phyloP scores from a whole-genome alignment of 53 echinoderm and acorn worm genomes.

The Apostichopus leukothele region DNA sequence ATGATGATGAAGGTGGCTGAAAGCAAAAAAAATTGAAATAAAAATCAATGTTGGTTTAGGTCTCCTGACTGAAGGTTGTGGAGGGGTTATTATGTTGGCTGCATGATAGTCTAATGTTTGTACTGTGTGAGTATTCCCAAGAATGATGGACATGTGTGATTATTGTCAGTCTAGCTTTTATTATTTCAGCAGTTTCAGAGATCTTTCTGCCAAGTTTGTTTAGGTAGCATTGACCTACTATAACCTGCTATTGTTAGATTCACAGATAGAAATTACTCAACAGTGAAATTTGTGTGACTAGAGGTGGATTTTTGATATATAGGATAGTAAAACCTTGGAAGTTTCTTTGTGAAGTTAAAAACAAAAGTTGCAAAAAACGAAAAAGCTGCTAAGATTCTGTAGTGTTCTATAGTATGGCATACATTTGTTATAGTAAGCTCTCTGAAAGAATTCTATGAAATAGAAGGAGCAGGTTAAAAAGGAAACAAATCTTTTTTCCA shows the following conservation, averaged over 20 bases:
- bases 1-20: background rate
- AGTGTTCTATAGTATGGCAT: too few relatives aligned
- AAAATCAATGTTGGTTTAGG: background rate
- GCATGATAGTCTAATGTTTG: too few relatives aligned
- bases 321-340: background rate
- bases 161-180: background rate
- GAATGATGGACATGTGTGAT: background rate
- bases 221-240: background rate
- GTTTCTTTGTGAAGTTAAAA: background rate
- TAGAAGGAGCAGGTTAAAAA: too few relatives aligned
- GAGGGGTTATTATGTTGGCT: too few relatives aligned
- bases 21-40: background rate
- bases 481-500: too few relatives aligned
- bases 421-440: too few relatives aligned
- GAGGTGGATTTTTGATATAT: background rate
- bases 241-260: background rate
- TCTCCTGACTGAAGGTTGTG: background rate
- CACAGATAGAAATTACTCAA: background rate
- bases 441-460: too few relatives aligned
- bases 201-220: background rate
- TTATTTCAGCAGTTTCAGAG: background rate
- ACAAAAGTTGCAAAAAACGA: too few relatives aligned
- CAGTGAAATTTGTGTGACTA: background rate
- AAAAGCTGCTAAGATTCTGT: too few relatives aligned
- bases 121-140: too few relatives aligned